These are phyloP conservation scores for Dicentrarchus labrax DNA, from an alignment of 2,113 vertebrate species.

Conservation along the genomic window DNA sequence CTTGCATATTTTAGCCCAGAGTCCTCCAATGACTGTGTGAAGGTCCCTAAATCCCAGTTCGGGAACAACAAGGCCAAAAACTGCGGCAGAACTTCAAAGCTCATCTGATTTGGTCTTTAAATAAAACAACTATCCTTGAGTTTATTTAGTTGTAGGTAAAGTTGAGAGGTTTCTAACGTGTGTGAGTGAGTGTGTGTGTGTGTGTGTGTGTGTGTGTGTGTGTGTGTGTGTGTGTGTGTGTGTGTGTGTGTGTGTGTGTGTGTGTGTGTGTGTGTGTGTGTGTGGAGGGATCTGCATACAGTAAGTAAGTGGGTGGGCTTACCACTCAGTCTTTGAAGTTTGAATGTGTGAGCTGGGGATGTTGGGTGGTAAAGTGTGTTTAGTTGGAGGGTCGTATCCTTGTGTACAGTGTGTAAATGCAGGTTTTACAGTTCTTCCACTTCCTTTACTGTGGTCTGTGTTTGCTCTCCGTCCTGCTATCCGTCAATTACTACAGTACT, in stretches of 20 bases:
- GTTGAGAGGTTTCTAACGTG: slow-evolving; percentile 3
- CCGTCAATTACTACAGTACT: neutral
- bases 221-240: slow-evolving; percentile 4
- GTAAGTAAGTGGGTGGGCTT: neutral
- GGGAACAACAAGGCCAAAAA: neutral
- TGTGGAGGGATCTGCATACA: neutral
- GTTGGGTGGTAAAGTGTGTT: slow-evolving; percentile 14
- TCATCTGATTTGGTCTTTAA: neutral
- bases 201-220: slow-evolving; percentile 22
- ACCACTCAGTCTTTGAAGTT: slow-evolving; percentile 23
- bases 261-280: slow-evolving; percentile 19
- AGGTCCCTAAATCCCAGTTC: slow-evolving; percentile 16
- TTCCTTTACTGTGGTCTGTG: neutral
- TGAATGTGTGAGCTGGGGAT: slow-evolving; percentile 22
- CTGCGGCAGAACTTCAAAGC: slow-evolving; percentile 28
- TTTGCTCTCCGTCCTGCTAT: neutral
- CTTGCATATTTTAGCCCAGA: neutral
- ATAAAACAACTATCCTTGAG: slow-evolving; percentile 3
- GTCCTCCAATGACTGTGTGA: neutral
- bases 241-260: neutral
- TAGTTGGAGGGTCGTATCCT: neutral
- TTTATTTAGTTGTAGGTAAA: slow-evolving; percentile 19
- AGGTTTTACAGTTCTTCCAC: neutral
- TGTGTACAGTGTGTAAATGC: neutral
- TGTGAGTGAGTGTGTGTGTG: neutral